phyloP scores from a whole-genome alignment of 37 sponge, comb jelly and placozoan genomes.

The Cliona cf. orientalis region DNA sequence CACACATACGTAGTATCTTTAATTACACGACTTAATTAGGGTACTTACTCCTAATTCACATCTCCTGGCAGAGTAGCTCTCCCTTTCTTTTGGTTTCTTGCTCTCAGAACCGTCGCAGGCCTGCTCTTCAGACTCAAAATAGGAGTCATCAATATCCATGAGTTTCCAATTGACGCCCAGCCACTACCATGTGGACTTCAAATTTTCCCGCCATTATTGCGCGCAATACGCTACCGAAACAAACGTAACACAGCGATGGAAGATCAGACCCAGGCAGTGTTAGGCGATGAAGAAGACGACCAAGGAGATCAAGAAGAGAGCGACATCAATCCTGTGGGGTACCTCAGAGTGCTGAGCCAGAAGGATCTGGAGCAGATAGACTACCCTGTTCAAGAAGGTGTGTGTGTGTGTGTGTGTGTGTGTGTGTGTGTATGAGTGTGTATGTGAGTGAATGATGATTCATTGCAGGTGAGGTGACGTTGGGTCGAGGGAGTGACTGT shows the following conservation, averaged over 20 bases:
- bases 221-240: background rate
- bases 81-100: background rate
- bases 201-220: constrained; percentile 1
- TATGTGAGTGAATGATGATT: background rate
- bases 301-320: background rate
- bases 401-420: background rate
- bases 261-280: background rate
- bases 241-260: background rate
- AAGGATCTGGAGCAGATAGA: constrained; percentile 2
- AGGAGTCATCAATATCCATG: constrained; percentile 39
- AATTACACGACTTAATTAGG: no score
- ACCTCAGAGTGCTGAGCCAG: constrained; percentile 25
- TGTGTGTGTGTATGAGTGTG: background rate
- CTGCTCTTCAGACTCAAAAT: constrained; percentile 15
- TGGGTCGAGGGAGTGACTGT: constrained; percentile 35
- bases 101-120: background rate
- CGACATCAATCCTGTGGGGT: constrained; percentile 12
- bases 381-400: constrained; percentile 30
- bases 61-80: constrained; percentile 9
- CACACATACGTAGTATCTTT: no score
- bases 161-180: constrained; percentile 10
- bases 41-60: constrained; percentile 16
- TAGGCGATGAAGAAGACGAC: background rate
- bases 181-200: background rate
- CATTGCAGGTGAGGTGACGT: constrained; percentile 17